Evolutionary conservation across 2,888 invertebrate species (phyloP).

Genomic region (Osedax frankpressi): DNA sequence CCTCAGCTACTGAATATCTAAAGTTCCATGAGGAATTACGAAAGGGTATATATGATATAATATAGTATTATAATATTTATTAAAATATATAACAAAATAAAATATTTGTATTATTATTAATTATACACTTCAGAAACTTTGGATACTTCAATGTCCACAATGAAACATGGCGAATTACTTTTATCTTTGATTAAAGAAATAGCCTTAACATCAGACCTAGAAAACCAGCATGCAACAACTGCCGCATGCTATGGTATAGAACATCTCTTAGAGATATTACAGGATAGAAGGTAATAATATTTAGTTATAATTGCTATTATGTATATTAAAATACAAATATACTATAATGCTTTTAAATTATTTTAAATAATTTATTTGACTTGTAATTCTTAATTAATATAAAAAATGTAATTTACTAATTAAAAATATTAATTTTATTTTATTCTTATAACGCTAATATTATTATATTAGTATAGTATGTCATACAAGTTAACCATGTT

Average conservation of each 20-base stretch:
- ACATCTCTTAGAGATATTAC: conserved; percentile 51
- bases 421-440: neutral
- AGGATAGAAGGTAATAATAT: conserved; percentile 39
- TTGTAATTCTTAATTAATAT: conserved; percentile 20
- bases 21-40: conserved; percentile 59
- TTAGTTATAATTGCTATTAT: neutral
- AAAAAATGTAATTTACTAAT: conserved; percentile 6
- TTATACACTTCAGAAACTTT: conserved; percentile 51
- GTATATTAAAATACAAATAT: too few species aligned
- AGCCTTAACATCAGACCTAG: conserved; percentile 59
- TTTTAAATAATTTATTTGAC: too few species aligned
- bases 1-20: conserved; percentile 59
- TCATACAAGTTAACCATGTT: neutral
- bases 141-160: conserved; percentile 64
- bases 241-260: conserved; percentile 49
- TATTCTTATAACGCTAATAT: neutral
- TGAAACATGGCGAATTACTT: conserved; percentile 65
- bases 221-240: conserved; percentile 47
- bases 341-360: too few species aligned
- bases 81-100: neutral
- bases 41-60: conserved; percentile 31
- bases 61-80: neutral
- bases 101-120: neutral
- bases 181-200: conserved; percentile 63
- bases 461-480: neutral